phyloP scores from a whole-genome alignment of 2,797 vertebrate genomes.

The Garrulus glandarius region DNA sequence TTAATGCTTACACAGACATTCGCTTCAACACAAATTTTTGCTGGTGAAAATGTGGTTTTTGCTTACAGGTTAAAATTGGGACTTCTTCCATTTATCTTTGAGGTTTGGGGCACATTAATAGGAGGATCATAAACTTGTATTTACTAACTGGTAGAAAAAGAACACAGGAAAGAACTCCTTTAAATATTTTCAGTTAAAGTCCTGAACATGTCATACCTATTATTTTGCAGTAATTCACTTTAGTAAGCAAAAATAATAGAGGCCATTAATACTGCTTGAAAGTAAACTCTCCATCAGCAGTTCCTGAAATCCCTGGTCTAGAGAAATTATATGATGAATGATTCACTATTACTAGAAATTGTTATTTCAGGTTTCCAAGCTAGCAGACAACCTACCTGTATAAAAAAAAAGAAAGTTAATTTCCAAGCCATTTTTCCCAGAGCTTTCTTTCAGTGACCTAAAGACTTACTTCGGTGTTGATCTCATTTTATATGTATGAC shows the following conservation, averaged over 20 bases:
- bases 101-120: neutral
- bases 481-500: neutral
- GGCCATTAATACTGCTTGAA: constrained; percentile 46
- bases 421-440: neutral
- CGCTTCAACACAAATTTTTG: neutral
- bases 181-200: neutral
- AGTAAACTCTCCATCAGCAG: constrained; percentile 61
- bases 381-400: neutral
- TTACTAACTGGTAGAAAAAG: neutral
- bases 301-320: constrained; percentile 22
- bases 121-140: neutral
- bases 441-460: neutral
- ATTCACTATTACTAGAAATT: constrained; percentile 33
- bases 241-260: constrained; percentile 60
- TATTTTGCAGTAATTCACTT: constrained; percentile 62
- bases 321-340: constrained; percentile 58
- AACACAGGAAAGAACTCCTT: neutral
- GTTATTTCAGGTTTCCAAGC: constrained; percentile 26
- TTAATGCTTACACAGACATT: neutral
- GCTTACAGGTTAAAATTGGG: neutral
- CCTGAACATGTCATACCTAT: neutral
- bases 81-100: neutral
- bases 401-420: neutral
- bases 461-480: constrained; percentile 7
- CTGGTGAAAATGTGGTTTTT: neutral